phyloP scores from a whole-genome alignment of 2,888 invertebrate species.

The Drosophila testacea region DNA sequence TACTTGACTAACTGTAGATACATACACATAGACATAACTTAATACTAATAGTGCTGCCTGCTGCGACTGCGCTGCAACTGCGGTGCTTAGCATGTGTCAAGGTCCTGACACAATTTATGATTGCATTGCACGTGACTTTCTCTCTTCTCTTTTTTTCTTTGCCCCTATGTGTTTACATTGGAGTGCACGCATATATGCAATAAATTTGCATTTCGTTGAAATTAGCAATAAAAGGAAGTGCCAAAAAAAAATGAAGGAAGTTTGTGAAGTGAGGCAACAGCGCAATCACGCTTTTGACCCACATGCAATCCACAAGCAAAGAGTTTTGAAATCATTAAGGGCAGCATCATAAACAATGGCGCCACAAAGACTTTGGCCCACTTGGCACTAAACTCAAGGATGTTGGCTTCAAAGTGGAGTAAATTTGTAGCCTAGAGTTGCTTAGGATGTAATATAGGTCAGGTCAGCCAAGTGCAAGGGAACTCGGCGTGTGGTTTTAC shows the following conservation, averaged over 20 bases:
- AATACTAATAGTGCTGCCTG: slow-evolving; percentile 38
- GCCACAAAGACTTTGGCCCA: slow-evolving; percentile 39
- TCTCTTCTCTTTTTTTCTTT: neutral
- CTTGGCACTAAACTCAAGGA: slow-evolving; percentile 25
- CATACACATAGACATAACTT: slow-evolving; percentile 54
- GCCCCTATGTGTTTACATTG: slow-evolving; percentile 48
- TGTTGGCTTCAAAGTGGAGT: slow-evolving; percentile 1
- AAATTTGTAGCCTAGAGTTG: neutral
- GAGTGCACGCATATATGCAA: slow-evolving; percentile 43
- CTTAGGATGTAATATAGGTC: neutral
- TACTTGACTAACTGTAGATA: slow-evolving; percentile 10
- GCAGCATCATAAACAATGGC: slow-evolving; percentile 43
- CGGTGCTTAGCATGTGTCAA: slow-evolving; percentile 58
- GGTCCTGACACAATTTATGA: slow-evolving; percentile 69
- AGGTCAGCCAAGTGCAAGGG: slow-evolving; percentile 11
- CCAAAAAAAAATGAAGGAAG: slow-evolving; percentile 3
- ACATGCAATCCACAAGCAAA: slow-evolving; percentile 5
- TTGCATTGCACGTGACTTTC: slow-evolving; percentile 44
- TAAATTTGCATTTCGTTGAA: slow-evolving; percentile 36
- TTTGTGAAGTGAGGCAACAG: slow-evolving; percentile 42
- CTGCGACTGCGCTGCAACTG: slow-evolving; percentile 7
- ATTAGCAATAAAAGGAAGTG: neutral
- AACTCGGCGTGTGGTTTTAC: slow-evolving; percentile 11
- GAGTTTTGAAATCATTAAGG: neutral
- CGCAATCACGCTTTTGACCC: slow-evolving; percentile 18